These are phyloP conservation scores for Setophaga coronata DNA, from an alignment of 2,113 vertebrate species.

Conservation along the genomic window DNA sequence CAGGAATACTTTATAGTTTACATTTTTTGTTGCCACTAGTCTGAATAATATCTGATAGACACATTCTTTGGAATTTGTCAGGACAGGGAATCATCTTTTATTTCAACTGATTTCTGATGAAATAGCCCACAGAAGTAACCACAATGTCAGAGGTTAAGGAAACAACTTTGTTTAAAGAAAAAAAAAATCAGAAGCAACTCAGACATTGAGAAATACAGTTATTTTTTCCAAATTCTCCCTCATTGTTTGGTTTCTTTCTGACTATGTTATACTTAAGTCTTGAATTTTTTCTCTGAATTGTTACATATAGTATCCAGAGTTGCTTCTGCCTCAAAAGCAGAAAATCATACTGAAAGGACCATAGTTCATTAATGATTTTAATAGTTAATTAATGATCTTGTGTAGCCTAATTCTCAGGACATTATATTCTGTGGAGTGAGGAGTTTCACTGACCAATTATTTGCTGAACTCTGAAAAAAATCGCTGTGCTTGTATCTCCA, in stretches of 20 bases:
- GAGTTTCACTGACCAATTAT: not conserved
- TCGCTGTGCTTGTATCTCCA: not conserved
- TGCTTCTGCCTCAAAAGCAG: not conserved
- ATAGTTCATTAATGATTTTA: not conserved
- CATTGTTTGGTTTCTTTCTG: not conserved
- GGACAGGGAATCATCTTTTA: not conserved
- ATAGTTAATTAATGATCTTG: not conserved
- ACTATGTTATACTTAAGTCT: not conserved
- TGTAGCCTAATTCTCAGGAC: not conserved
- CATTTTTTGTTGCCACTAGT: not conserved
- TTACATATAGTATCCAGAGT: not conserved
- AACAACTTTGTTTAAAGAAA: not conserved
- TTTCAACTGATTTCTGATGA: not conserved
- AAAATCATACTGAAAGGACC: not conserved
- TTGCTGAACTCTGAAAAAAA: not conserved
- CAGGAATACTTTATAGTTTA: not conserved
- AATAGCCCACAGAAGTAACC: not conserved
- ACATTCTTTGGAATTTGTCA: not conserved
- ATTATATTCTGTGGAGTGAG: not conserved
- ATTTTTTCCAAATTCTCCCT: not conserved
- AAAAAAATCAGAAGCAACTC: not conserved
- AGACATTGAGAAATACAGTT: not conserved
- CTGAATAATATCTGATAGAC: not conserved
- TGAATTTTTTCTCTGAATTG: not conserved
- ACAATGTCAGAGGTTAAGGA: not conserved